These are phyloP conservation scores for Sebastes schlegelii DNA, from an alignment of 2,113 vertebrate genomes.

Conservation along the genomic window DNA sequence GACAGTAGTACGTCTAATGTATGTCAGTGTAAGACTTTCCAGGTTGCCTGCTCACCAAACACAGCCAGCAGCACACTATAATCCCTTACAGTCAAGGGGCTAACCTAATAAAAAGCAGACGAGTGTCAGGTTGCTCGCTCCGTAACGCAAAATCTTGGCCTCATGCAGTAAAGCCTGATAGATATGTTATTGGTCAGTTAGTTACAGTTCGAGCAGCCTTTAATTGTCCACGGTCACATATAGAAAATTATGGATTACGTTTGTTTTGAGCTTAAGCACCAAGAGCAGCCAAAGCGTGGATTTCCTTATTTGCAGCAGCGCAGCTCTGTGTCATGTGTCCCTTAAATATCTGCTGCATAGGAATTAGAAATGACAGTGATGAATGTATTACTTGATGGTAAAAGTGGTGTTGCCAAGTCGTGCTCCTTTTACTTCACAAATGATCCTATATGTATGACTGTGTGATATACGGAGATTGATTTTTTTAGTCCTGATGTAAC, in stretches of 20 bases:
- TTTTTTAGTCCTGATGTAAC: neutral
- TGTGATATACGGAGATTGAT: neutral
- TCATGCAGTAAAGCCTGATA: neutral
- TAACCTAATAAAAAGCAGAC: conserved; percentile 55
- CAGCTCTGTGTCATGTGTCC: neutral
- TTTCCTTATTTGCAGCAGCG: conserved; percentile 7
- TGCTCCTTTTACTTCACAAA: neutral
- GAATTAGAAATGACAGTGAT: conserved; percentile 9
- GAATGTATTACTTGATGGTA: neutral
- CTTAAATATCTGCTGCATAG: neutral
- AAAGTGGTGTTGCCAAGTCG: neutral
- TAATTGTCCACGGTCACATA: conserved; percentile 35
- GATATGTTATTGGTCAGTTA: conserved; percentile 43
- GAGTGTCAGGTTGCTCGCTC: conserved; percentile 38
- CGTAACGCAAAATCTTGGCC: conserved; percentile 25
- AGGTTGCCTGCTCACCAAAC: conserved; percentile 27
- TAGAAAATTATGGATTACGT: conserved; percentile 19
- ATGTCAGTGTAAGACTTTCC: conserved; percentile 33
- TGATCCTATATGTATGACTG: neutral
- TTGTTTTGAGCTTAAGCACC: neutral
- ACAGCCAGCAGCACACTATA: conserved; percentile 39
- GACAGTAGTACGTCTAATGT: conserved; percentile 37
- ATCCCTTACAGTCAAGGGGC: conserved; percentile 41
- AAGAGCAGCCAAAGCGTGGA: neutral
- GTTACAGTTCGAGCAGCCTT: conserved; percentile 37